Base-by-base conservation (phyloP, 2,888 invertebrate genomes). In the Prosapia bicincta region DNA sequence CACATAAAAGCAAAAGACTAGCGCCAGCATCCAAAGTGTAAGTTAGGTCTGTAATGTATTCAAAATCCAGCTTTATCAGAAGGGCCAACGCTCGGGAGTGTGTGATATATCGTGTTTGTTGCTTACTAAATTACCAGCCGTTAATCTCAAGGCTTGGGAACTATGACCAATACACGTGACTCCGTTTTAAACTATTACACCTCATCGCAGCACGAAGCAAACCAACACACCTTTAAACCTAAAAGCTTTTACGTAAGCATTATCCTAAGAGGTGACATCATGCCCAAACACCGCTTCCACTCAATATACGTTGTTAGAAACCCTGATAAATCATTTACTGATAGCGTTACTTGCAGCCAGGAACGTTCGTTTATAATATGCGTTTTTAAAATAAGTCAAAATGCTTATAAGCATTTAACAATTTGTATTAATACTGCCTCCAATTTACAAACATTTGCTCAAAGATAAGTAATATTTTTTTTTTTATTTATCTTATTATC, bases 141-240 rank as follows among this genome's bases (percentile, higher is more conserved):
- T 54, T 54, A 20, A 20, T 54, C 54, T 10, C 20, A 5, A 6
- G 3, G 38, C 38, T 15, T 38, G 38, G 38, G 15, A 15, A 38
- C 6, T 10, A 3, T 54, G 13, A 6, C 10, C 10, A 2, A 10
- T 38, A 13, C 38, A 38, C 38, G 38, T 38, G 38, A 13, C 13
- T 38, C 9, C 38, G 15, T 38, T 38, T 38, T 10, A 38, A 38
- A 38, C 10, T 38, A 38, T 38, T 38, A 38, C 38, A 38, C 13
- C 38, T 13, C 10, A 54, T 5, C 20, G 5, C 3, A 20, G 54
- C 54, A 20, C 20, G 20, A n/a, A 38, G 54, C 54, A 54, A 7
- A 38, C 38, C n/a, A n/a, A 54, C 54, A 54, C 54, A 54, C 54
- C 54, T 54, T 54, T n/a, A 54, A 54, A 54, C 54, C 54, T 54